Percentiles rank a stretch among this genome's conserved stretches.
These are phyloP conservation scores for Meloidogyne floridensis DNA, from an alignment of 1,140 invertebrate genomes.

Conservation along the genomic window DNA sequence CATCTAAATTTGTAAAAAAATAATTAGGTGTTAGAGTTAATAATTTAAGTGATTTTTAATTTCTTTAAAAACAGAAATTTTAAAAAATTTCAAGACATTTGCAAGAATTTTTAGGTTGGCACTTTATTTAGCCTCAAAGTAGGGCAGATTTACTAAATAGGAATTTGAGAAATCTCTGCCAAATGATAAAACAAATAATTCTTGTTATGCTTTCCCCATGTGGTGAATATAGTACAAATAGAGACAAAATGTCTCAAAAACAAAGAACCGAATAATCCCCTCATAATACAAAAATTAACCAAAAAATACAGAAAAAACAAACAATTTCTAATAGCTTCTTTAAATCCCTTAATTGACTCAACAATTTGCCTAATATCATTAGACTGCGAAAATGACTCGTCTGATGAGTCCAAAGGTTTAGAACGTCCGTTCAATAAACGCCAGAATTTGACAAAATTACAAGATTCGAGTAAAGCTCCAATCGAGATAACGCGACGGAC, in stretches of 20 bases:
- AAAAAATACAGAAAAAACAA: conserved; percentile 47
- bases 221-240: too few relatives aligned
- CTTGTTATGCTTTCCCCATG: too few relatives aligned
- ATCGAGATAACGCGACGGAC: conserved; percentile 57
- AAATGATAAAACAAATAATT: too few relatives aligned
- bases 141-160: too few relatives aligned
- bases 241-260: too few relatives aligned
- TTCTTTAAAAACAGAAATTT: too few relatives aligned
- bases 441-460: conserved; percentile 65
- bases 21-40: too few relatives aligned
- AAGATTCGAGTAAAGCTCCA: conserved; percentile 58
- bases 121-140: too few relatives aligned
- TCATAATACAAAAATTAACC: conserved; percentile 8
- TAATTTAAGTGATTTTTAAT: too few relatives aligned
- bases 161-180: too few relatives aligned
- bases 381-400: conserved; percentile 62
- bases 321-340: conserved; percentile 91
- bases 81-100: too few relatives aligned
- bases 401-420: conserved; percentile 50
- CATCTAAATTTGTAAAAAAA: conserved; percentile 70
- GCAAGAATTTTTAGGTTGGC: too few relatives aligned
- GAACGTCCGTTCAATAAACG: conserved; percentile 76
- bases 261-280: neutral
- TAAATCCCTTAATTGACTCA: conserved; percentile 78
- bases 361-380: conserved; percentile 60